These are phyloP conservation scores for Blennius ocellaris DNA, from an alignment of 2,113 vertebrate genomes.

Conservation along the genomic window DNA sequence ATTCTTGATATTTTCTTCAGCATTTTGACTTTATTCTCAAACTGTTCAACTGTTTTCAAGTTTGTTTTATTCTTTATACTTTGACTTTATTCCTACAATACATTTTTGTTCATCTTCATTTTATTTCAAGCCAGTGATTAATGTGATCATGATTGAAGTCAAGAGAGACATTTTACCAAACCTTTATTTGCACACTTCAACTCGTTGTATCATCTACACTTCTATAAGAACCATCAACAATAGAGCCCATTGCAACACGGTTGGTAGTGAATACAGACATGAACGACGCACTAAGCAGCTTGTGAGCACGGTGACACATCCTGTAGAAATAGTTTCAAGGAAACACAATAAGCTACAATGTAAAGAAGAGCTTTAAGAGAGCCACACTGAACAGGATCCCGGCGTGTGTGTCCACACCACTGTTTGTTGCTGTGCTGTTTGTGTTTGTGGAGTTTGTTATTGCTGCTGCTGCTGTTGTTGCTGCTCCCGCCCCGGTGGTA, in stretches of 20 bases:
- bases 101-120: too few species aligned
- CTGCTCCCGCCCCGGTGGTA: not conserved
- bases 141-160: too few species aligned
- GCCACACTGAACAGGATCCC: constrained; percentile 16
- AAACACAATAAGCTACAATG: not conserved
- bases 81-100: too few species aligned
- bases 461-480: not conserved
- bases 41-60: too few species aligned
- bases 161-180: not conserved
- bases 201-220: constrained; percentile 44
- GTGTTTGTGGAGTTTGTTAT: constrained; percentile 1
- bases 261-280: not conserved
- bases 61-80: too few species aligned
- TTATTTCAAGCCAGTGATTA: too few species aligned
- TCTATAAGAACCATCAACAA: constrained; percentile 29
- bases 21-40: too few species aligned
- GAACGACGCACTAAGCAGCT: not conserved
- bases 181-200: constrained; percentile 19
- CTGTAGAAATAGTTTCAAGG: not conserved
- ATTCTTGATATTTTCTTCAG: too few species aligned
- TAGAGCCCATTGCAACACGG: not conserved
- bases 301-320: not conserved
- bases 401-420: not conserved
- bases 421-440: constrained; percentile 5
- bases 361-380: constrained; percentile 20